Base-by-base conservation (phyloP, 1,140 invertebrate genomes). In the Aphaenogaster ashmeadi region DNA sequence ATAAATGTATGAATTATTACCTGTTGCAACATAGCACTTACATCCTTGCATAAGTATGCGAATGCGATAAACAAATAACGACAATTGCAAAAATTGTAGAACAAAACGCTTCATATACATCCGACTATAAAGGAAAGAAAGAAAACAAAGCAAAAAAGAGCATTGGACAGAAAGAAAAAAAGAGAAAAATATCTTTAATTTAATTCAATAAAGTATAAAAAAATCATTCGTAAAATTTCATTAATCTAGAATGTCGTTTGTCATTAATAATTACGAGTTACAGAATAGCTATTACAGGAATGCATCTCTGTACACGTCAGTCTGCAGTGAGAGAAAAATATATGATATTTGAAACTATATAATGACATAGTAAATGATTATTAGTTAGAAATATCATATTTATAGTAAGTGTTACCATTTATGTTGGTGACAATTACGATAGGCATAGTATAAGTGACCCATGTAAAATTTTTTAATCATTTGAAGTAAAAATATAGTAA, bases 1-100 rank as follows among this genome's bases (percentile, higher is more conserved):
- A 47, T 11, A 66, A 62, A 62, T 27, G 1, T n/a, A 44, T 47
- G 1, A 81, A 71, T 81, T 58, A 56, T 81, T 79, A 41, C 15
- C 47, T 11, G 15, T 54, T 58, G 27, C 64, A 41, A 41, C 33
- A 21, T 38, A 13, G 0, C 13, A 44, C 3, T 54, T 18, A n/a
- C 3, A 27, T 36, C n/a, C 15, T 33, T 38, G 0, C 36, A 3
- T n/a, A 67, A 21, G 4, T 52, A 4, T 0, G 15, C 2, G 15
- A 3, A 38, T 3, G 5, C 2, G 3, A 6, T 9, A 13, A 62
- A 44, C 9, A 38, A 64, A 64, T 18, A 44, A 1, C 13, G 5
- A 41, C n/a, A 44, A 54, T 41, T 62, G 27, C 27, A 54, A 74
- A 56, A 38, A 52, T 72, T 33, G 9, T 52, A 72, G 21, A 18